phyloP scores from a whole-genome alignment of 2,888 invertebrate genomes.

The Eupeodes latifasciatus region DNA sequence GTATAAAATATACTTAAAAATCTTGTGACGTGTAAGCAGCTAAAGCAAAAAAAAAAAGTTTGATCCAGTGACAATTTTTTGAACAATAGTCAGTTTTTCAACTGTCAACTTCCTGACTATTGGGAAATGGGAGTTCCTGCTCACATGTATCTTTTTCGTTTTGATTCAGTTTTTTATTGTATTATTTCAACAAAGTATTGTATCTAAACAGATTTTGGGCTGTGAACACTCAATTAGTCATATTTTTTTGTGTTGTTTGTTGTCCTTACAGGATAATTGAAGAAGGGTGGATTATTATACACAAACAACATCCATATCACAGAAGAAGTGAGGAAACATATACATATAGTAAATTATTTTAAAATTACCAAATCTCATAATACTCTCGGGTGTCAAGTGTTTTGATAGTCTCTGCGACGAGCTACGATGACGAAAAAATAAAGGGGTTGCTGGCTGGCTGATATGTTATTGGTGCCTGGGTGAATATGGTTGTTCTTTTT shows the following conservation, averaged over 20 bases:
- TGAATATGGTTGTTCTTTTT: constrained; percentile 45
- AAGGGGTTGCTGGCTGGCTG: constrained; percentile 48
- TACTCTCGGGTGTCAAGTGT: constrained; percentile 71
- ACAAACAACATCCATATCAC: background rate
- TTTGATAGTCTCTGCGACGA: constrained; percentile 5
- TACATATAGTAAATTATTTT: constrained; percentile 48
- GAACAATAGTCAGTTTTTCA: background rate
- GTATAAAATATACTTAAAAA: too few species aligned
- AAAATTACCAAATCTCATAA: constrained; percentile 70
- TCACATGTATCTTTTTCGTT: constrained; percentile 40
- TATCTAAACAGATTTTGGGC: constrained; percentile 59
- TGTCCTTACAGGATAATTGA: constrained; percentile 56
- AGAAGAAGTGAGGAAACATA: background rate
- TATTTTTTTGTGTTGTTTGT: constrained; percentile 42
- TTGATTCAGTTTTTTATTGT: constrained; percentile 39
- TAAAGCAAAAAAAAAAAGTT: too few species aligned
- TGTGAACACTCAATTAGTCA: constrained; percentile 76
- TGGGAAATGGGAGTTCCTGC: background rate
- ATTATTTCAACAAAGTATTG: constrained; percentile 2
- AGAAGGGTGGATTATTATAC: constrained; percentile 53
- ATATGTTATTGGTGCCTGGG: background rate
- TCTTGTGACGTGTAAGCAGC: too few species aligned
- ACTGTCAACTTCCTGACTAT: background rate
- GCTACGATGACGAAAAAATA: background rate
- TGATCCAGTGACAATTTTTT: too few species aligned